A percentile compares a stretch with the other conserved stretches of the same genome.
Evolutionary conservation across 2,888 invertebrate genomes (phyloP).

Genomic region (Chromoteleia sp.): DNA sequence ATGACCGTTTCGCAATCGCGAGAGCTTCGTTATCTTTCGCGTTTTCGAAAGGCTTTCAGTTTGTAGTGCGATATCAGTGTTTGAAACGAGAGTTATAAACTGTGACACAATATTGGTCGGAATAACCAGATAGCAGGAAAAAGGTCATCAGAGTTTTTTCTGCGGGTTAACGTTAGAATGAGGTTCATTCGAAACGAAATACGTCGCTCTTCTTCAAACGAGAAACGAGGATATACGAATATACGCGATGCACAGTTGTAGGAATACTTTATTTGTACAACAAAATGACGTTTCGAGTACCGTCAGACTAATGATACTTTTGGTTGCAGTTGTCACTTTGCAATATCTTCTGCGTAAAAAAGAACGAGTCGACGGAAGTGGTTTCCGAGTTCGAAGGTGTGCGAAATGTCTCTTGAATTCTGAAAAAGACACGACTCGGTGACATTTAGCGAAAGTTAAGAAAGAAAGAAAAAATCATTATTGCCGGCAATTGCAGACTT

Average conservation of each 20-base stretch:
- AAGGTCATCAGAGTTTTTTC: slow-evolving; percentile 34
- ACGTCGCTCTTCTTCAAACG: background rate
- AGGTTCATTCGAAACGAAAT: slow-evolving; percentile 2
- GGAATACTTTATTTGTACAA: slow-evolving; percentile 24
- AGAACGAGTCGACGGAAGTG: slow-evolving; percentile 61
- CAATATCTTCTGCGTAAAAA: slow-evolving; percentile 29
- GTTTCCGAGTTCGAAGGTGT: slow-evolving; percentile 67
- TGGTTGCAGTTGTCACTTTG: slow-evolving; percentile 12
- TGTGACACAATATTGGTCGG: slow-evolving; percentile 41
- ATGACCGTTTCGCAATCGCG: slow-evolving; percentile 16
- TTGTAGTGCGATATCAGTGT: slow-evolving; percentile 19
- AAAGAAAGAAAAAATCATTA: no score
- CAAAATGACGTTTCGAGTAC: slow-evolving; percentile 11
- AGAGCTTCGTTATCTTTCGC: slow-evolving; percentile 33
- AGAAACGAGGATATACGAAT: background rate
- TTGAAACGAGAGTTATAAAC: slow-evolving; percentile 35
- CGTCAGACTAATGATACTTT: slow-evolving; percentile 24
- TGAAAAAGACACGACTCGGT: slow-evolving; percentile 67
- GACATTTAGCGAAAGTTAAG: slow-evolving; percentile 52
- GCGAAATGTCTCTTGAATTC: slow-evolving; percentile 75
- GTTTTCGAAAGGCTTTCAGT: slow-evolving; percentile 35
- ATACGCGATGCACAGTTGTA: background rate
- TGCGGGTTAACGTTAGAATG: background rate
- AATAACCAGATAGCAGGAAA: slow-evolving; percentile 46
- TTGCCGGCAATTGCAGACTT: slow-evolving; percentile 76